phyloP scores from a whole-genome alignment of 2,888 invertebrate genomes.

The Cataglyphis albicans region DNA sequence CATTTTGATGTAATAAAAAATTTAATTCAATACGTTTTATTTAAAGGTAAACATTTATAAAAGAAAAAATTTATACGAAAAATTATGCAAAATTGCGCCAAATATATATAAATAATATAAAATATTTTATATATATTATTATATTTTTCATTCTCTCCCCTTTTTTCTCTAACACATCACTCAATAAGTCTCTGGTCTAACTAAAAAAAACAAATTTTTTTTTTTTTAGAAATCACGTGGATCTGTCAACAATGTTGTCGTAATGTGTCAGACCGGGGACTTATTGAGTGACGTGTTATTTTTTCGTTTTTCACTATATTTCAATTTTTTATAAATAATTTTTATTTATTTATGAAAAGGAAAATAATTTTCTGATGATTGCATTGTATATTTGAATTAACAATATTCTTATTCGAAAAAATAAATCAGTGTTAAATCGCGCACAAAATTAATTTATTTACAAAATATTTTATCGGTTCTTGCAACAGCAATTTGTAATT shows the following conservation, averaged over 20 bases:
- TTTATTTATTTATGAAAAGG: neutral
- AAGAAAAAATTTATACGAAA: neutral
- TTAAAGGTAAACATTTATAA: neutral
- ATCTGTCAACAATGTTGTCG: no score
- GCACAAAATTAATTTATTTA: slow-evolving; percentile 11
- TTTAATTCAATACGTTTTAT: neutral
- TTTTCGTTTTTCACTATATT: neutral
- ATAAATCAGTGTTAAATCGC: slow-evolving; percentile 8
- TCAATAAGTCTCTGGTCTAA: no score
- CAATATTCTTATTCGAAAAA: slow-evolving; percentile 6
- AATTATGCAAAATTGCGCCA: neutral
- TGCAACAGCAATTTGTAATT: slow-evolving; percentile 25
- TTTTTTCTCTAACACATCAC: no score
- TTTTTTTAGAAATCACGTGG: no score
- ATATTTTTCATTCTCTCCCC: neutral
- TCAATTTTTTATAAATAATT: neutral
- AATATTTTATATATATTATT: slow-evolving; percentile 12
- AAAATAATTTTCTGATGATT: neutral
- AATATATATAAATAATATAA: slow-evolving; percentile 1
- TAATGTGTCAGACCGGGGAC: no score
- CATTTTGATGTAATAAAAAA: neutral
- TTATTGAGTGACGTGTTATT: neutral
- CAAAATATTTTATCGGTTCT: neutral
- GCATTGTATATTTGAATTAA: neutral
- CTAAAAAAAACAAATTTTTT: no score